These are phyloP conservation scores for Microctenopoma stevenorrisi DNA, from an alignment of 2,797 vertebrate species.

Conservation along the genomic window DNA sequence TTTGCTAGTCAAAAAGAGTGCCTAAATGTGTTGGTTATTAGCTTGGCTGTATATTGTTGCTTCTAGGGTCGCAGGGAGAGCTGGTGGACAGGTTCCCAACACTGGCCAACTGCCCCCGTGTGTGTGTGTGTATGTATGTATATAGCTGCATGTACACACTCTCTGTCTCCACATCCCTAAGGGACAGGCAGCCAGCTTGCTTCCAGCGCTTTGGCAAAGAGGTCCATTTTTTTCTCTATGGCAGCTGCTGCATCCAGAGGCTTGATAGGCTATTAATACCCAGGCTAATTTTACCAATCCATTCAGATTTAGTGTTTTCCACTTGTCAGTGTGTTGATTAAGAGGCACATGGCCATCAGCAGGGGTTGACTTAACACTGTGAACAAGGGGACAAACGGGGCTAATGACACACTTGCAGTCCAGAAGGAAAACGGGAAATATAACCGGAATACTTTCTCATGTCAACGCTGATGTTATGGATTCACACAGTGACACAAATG, in stretches of 20 bases:
- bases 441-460: conserved; percentile 23
- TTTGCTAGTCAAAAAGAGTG: conserved; percentile 67
- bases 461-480: conserved; percentile 29
- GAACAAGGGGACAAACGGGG: conserved; percentile 68
- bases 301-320: conserved; percentile 83
- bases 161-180: conserved; percentile 64
- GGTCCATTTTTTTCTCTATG: conserved; percentile 68
- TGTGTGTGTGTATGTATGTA: neutral
- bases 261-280: conserved; percentile 86
- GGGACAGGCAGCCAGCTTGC: conserved; percentile 80
- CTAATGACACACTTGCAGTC: conserved; percentile 53
- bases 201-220: conserved; percentile 80
- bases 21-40: conserved; percentile 70
- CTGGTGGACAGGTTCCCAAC: conserved; percentile 72
- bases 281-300: conserved; percentile 85
- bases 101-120: conserved; percentile 54
- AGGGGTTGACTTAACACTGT: conserved; percentile 68
- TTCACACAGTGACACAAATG: conserved; percentile 7
- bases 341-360: conserved; percentile 80
- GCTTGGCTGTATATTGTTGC: conserved; percentile 69
- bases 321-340: conserved; percentile 84
- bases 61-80: conserved; percentile 70
- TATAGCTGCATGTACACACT: neutral
- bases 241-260: conserved; percentile 86
- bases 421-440: conserved; percentile 46